phyloP scores from a whole-genome alignment of 2,113 vertebrate genomes.

The Brachypodius melanocephalos region DNA sequence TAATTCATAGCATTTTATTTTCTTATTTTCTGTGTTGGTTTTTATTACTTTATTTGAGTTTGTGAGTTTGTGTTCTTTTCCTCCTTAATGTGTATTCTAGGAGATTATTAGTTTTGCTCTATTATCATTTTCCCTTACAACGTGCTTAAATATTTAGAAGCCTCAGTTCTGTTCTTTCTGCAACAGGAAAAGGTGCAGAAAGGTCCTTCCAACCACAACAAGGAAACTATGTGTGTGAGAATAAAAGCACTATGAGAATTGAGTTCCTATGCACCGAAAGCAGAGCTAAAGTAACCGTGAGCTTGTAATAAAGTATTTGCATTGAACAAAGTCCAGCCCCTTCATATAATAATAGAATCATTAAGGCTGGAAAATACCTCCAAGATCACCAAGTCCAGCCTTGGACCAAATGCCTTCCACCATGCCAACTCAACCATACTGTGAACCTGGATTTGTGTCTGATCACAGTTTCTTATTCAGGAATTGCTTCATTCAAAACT shows the following conservation, averaged over 20 bases:
- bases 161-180: not conserved
- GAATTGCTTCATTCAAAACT: not conserved
- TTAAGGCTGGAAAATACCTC: not conserved
- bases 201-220: not conserved
- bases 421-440: not conserved
- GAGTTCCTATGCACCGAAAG: not conserved
- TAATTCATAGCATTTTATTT: not conserved
- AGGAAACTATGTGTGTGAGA: not conserved
- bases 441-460: not conserved
- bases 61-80: not conserved
- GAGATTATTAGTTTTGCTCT: not conserved
- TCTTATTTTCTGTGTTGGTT: not conserved
- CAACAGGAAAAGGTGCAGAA: not conserved
- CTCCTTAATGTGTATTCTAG: not conserved
- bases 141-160: not conserved
- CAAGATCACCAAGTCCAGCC: not conserved
- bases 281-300: not conserved
- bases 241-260: not conserved
- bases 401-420: not conserved
- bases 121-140: not conserved
- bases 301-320: not conserved
- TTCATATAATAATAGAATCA: not conserved
- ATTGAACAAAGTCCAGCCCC: not conserved
- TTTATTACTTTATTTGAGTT: not conserved
- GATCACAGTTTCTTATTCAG: not conserved